A percentile compares a stretch with the other conserved stretches of the same genome.
phyloP scores from a whole-genome alignment of 2,113 vertebrate genomes.

The Camelus bactrianus region DNA sequence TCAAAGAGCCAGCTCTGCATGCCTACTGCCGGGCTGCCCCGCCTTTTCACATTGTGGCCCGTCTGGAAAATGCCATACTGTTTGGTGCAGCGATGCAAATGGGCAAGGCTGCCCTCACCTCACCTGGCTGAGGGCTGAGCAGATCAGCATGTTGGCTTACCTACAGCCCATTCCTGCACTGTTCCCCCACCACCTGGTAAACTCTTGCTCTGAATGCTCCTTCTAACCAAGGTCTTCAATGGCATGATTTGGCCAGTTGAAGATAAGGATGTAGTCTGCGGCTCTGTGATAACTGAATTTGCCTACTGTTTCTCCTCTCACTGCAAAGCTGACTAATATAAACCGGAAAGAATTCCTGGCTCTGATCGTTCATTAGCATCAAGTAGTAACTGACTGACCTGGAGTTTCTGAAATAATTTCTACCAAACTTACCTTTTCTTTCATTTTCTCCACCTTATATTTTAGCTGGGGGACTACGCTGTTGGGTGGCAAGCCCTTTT shows the following conservation, averaged over 20 bases:
- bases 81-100: too few species aligned
- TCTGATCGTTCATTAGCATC: background rate
- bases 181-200: background rate
- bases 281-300: background rate
- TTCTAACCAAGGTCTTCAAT: background rate
- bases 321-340: background rate
- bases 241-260: background rate
- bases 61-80: background rate
- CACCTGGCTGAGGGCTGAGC: background rate
- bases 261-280: background rate
- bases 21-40: background rate
- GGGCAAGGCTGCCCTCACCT: background rate
- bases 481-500: constrained; percentile 91
- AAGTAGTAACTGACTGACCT: background rate
- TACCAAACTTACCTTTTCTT: constrained; percentile 87
- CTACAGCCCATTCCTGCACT: background rate
- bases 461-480: constrained; percentile 88
- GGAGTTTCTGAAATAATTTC: constrained; percentile 21
- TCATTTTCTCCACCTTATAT: constrained; percentile 89
- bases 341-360: background rate
- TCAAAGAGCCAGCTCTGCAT: background rate
- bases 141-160: background rate
- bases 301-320: background rate
- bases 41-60: background rate
- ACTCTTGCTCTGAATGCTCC: background rate